Evolutionary conservation across 1,140 invertebrate species (phyloP).

Genomic region (Liolophura sinensis): DNA sequence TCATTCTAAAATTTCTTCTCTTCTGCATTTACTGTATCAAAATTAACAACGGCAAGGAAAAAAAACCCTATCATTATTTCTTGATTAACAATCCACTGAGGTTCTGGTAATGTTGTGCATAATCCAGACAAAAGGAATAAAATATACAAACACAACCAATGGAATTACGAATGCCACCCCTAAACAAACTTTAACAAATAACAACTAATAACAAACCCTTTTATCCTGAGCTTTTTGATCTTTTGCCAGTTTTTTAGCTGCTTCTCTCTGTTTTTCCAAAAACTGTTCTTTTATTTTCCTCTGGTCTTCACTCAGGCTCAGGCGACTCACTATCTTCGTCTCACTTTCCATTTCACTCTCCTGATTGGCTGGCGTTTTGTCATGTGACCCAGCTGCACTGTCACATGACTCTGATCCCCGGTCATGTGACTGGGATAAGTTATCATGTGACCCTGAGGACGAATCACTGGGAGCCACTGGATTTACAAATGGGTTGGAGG

Average conservation of each 20-base stretch:
- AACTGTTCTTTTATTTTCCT: conserved; percentile 36
- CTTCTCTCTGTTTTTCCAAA: conserved; percentile 41
- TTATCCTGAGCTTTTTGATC: conserved; percentile 41
- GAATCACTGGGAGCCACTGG: conserved; percentile 6
- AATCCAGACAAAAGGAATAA: neutral
- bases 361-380: too few relatives aligned
- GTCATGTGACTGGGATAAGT: neutral
- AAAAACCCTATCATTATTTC: too few relatives aligned
- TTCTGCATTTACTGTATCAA: too few relatives aligned
- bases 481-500: conserved; percentile 23
- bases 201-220: conserved; percentile 23
- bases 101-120: too few relatives aligned
- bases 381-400: too few relatives aligned
- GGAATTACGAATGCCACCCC: neutral
- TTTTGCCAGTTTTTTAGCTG: conserved; percentile 33
- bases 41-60: too few relatives aligned
- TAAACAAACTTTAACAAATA: neutral
- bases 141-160: neutral
- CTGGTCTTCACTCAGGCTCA: conserved; percentile 40
- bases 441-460: neutral
- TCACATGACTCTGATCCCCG: too few relatives aligned
- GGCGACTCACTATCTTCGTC: conserved; percentile 34
- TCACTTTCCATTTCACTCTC: conserved; percentile 26
- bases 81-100: too few relatives aligned
- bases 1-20: too few relatives aligned